phyloP scores from a whole-genome alignment of 2,113 vertebrate genomes.

The Laterallus jamaicensis region DNA sequence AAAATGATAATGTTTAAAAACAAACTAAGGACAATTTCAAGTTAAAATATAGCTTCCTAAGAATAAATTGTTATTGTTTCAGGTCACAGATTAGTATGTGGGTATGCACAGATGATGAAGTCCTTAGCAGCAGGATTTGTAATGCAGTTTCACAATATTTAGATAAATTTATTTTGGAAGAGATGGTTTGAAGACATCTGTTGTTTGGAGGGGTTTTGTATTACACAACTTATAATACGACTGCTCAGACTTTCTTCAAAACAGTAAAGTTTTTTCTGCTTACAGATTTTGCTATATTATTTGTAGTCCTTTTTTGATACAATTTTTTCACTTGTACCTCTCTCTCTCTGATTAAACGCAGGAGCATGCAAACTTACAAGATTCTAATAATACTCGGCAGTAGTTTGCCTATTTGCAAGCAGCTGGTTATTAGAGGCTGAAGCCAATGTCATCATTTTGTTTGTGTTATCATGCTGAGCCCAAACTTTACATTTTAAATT shows the following conservation, averaged over 20 bases:
- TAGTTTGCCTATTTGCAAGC: neutral
- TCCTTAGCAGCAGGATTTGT: neutral
- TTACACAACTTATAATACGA: neutral
- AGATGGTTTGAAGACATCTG: neutral
- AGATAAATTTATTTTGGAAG: neutral
- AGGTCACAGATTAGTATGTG: neutral
- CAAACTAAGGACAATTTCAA: neutral
- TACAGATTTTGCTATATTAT: neutral
- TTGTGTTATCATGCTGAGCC: slow-evolving; percentile 11
- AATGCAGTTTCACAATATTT: neutral
- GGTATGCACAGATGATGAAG: neutral
- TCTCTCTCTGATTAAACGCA: neutral
- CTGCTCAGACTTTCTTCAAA: neutral
- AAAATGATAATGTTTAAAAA: neutral
- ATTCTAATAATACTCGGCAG: neutral
- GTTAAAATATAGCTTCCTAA: neutral
- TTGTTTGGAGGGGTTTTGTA: neutral
- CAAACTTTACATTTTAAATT: slow-evolving; percentile 10
- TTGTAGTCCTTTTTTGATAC: neutral
- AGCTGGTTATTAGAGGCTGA: neutral
- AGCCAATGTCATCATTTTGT: slow-evolving; percentile 18
- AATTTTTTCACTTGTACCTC: neutral
- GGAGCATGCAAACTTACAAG: neutral
- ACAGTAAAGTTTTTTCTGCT: neutral
- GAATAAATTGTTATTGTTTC: neutral